phyloP scores from a whole-genome alignment of 2,888 invertebrate species.

The Sylvicola fuscatus region DNA sequence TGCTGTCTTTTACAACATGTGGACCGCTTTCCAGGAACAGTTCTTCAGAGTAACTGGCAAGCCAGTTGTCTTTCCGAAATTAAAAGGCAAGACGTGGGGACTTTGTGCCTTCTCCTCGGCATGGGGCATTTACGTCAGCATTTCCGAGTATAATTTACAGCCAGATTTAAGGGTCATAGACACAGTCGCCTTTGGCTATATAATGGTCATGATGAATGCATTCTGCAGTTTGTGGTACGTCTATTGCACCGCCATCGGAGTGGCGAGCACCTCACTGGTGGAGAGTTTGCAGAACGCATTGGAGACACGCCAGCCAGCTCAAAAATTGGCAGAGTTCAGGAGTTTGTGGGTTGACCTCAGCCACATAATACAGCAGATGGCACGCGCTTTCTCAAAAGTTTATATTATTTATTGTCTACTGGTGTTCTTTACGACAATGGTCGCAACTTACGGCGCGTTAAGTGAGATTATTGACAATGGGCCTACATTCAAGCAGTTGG shows the following conservation, averaged over 20 bases:
- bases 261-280: conserved; percentile 41
- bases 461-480: conserved; percentile 41
- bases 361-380: conserved; percentile 46
- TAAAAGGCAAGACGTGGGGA: conserved; percentile 39
- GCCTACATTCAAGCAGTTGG: conserved; percentile 38
- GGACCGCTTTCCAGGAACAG: conserved; percentile 49
- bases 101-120: conserved; percentile 45
- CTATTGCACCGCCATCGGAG: conserved; percentile 41
- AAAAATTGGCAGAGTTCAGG: conserved; percentile 35
- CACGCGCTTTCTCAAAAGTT: conserved; percentile 41
- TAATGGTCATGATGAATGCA: conserved; percentile 52
- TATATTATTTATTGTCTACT: conserved; percentile 42
- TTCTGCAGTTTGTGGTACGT: conserved; percentile 51
- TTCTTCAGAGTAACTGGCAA: conserved; percentile 39
- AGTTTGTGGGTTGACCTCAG: conserved; percentile 40
- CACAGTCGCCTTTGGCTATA: conserved; percentile 50
- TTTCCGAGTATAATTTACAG: conserved; percentile 48
- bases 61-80: conserved; percentile 41
- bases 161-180: conserved; percentile 53
- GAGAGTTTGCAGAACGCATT: conserved; percentile 39
- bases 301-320: conserved; percentile 33
- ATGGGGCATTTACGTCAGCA: conserved; percentile 38
- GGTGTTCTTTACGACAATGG: conserved; percentile 40
- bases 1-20: conserved; percentile 58
- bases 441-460: conserved; percentile 37